Conservation (phyloP, 1,140 invertebrate species). For the Dinoponera quadriceps region DNA sequence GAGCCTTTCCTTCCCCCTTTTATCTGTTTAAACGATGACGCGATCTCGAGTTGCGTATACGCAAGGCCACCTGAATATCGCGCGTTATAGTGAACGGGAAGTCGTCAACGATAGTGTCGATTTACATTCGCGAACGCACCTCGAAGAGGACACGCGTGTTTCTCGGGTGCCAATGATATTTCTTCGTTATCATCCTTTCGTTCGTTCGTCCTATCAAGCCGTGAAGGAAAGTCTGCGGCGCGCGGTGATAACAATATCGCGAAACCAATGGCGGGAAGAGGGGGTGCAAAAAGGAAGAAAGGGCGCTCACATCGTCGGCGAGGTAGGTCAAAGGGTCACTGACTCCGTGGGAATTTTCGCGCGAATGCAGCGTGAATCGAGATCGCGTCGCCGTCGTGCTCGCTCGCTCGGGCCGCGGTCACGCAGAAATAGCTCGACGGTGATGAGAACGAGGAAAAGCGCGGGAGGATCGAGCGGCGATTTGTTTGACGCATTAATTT, state of each 20-base stretch:
- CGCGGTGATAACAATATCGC: conserved; percentile 48
- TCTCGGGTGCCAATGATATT: not conserved
- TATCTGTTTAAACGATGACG: not conserved
- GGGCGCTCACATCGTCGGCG: not conserved
- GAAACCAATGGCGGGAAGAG: not conserved
- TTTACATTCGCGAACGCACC: not conserved
- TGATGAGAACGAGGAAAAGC: no score
- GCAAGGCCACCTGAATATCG: not conserved
- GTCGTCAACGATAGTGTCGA: conserved; percentile 3
- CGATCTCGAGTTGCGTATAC: not conserved
- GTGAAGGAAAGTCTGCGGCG: conserved; percentile 25
- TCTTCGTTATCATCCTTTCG: conserved; percentile 26
- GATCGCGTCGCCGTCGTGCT: conserved; percentile 26
- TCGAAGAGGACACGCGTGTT: not conserved
- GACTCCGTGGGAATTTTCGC: conserved; percentile 51
- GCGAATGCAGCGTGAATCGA: not conserved
- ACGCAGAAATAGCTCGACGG: not conserved
- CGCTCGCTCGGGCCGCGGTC: not conserved
- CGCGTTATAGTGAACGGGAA: conserved; percentile 44
- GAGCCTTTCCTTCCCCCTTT: not conserved
- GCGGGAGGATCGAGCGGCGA: not conserved
- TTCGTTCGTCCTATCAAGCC: conserved; percentile 19
- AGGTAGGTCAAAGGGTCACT: conserved; percentile 51
- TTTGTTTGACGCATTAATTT: conserved; percentile 3
- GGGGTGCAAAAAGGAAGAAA: conserved; percentile 10